Conservation (phyloP, 2,888 invertebrate species). For the Philereme vetulata region DNA sequence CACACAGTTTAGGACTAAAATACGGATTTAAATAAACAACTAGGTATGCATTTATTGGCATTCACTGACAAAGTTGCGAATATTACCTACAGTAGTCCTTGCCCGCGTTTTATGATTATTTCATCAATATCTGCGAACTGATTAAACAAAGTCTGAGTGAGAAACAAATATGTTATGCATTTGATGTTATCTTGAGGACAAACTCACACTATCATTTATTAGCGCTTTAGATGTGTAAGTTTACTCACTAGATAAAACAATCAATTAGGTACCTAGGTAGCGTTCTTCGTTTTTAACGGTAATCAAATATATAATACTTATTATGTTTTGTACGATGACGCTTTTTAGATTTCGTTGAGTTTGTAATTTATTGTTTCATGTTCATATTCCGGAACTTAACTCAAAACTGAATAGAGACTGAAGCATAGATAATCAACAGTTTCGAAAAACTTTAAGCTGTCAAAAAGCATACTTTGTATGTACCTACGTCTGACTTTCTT, state of each 20-base stretch:
- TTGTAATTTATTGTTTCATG: too few relatives aligned
- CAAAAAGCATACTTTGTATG: too few relatives aligned
- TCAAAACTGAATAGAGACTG: too few relatives aligned
- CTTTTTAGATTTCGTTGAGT: too few relatives aligned
- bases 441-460: too few relatives aligned
- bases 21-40: constrained; percentile 11
- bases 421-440: too few relatives aligned
- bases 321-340: too few relatives aligned
- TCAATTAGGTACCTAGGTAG: constrained; percentile 4
- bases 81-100: constrained; percentile 27
- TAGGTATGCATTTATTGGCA: constrained; percentile 19
- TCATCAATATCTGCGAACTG: constrained; percentile 33
- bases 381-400: too few relatives aligned
- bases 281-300: not conserved
- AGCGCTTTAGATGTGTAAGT: constrained; percentile 19
- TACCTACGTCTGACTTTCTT: too few relatives aligned
- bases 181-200: constrained; percentile 17
- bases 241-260: constrained; percentile 4
- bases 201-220: constrained; percentile 29
- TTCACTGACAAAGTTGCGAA: constrained; percentile 12
- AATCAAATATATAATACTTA: too few relatives aligned
- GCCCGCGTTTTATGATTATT: constrained; percentile 20
- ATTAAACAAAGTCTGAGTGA: constrained; percentile 19
- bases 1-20: constrained; percentile 8
- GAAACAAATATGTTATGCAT: constrained; percentile 11